A percentile compares a stretch with the other conserved stretches of the same genome.
phyloP scores from a whole-genome alignment of 37 sponge, comb jelly and placozoan genomes.

The Ianthella basta region DNA sequence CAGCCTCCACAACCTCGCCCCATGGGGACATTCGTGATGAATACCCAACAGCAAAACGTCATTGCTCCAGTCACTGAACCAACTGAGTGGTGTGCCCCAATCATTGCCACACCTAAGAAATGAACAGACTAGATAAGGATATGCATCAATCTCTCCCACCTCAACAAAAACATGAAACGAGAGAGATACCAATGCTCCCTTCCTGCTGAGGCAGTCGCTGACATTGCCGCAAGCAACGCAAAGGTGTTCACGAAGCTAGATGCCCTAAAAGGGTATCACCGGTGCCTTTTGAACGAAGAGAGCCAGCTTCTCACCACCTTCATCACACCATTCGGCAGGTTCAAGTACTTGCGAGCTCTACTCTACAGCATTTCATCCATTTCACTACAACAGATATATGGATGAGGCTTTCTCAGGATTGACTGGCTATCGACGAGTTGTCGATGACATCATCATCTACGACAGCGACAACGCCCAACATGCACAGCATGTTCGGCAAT shows the following conservation, averaged over 20 bases:
- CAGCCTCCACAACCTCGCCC: not conserved
- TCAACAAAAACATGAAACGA: conserved; percentile 26
- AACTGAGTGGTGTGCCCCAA: conserved; percentile 63
- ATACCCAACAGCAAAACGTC: conserved; percentile 23
- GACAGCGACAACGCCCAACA: conserved; percentile 43
- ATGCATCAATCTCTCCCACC: conserved; percentile 44
- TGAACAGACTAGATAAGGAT: conserved; percentile 38
- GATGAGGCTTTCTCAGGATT: conserved; percentile 52
- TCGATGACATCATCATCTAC: conserved; percentile 50
- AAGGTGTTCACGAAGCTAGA: conserved; percentile 49
- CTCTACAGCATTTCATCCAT: conserved; percentile 58
- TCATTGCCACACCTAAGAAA: conserved; percentile 46
- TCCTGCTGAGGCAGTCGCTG: conserved; percentile 46
- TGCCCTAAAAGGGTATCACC: conserved; percentile 46
- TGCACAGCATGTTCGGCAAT: conserved; percentile 24
- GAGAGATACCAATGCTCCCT: conserved; percentile 42
- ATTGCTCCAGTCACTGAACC: conserved; percentile 46
- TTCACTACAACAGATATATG: conserved; percentile 51
- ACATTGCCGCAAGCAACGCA: conserved; percentile 31
- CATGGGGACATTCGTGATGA: not conserved
- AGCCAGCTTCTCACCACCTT: conserved; percentile 42
- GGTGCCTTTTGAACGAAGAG: not conserved
- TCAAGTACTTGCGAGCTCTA: conserved; percentile 45
- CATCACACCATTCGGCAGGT: conserved; percentile 59
- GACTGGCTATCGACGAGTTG: not conserved